Base-by-base conservation (phyloP, 1,140 invertebrate species). In the Hyposmocoma kahamanoa region DNA sequence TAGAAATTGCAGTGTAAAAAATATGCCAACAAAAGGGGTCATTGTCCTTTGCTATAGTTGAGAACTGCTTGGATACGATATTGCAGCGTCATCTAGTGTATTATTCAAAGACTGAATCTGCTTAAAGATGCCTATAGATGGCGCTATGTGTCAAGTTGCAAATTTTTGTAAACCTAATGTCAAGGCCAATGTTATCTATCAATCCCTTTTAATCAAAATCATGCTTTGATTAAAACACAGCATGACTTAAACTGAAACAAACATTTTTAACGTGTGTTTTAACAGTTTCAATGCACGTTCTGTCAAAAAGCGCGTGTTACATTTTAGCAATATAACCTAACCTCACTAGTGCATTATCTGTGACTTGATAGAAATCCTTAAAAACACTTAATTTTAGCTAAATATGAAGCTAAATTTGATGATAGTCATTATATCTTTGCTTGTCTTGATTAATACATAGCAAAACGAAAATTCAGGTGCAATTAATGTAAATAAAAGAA, bases 121-220 rank as follows among this genome's bases (percentile, higher is more conserved):
- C n/a, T 6, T 17, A 26, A 36, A n/a, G 8, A 13, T 26, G 9
- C 24, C 1, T 36, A 43, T 55, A 82, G 78, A 72, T 72, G 78
- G 72, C 78, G 78, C 62, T 70, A 52, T 20, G 42, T 24, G 20
- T 41, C 34, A 22, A 38, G 71, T 62, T 67, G 63, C 59, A 50
- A 67, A 80, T 74, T 67, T 70, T 76, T 57, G 65, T 69, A 75
- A 79, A 78, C n/a, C 72, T 72, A 80, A 82, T 78, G 74, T 82
- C 78, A 80, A 80, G 76, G 74, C 72, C 72, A 80, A 69, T 72
- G 70, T 62, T 73, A 66, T 17, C 28, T 30, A 30, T 10, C 10
- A 13, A 38, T 15, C 38, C 19, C 5, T 11, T 5, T 41, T 6
- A 41, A 21, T 3, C 1, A 41, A 21, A 21, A 30, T 30, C 17